Base-by-base conservation (phyloP, 2,888 invertebrate species). In the Dendrolimus houi region DNA sequence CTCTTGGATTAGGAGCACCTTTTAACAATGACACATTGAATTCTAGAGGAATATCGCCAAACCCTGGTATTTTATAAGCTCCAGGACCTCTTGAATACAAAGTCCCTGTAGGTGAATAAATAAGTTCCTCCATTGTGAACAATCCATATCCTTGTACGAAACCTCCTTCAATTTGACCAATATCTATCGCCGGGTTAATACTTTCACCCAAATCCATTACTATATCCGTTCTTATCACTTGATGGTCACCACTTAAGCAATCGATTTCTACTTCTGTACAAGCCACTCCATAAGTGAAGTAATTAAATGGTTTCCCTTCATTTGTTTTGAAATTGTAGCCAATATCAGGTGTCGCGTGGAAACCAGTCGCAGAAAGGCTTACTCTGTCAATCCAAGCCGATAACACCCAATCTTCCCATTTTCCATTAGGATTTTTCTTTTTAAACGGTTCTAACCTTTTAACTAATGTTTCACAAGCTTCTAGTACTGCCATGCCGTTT, bases 151-250 rank as follows among this genome's bases (percentile, higher is more conserved):
- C 99, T 92, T 98, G 98, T 75, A 97, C 92, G 72, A 98, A 99
- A 0, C 93, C 99, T 2, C 99, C 99, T 87, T 99, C 99, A 13
- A 99, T 95, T 91, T 99, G 99, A 0, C 98, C 99, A 68, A 99
- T 96, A 72, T 99, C 99, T 64, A 99, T 97, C 1, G 98, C 98
- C 6, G 99, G 99, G 85, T 99, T 99, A 57, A 99, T 86, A 83
- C 98, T 98, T 67, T 96, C 95, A 0, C 98, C 98, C 66, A 99
- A 92, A 87, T 99, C 99, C 98, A 99, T 98, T 0, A 99, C 98
- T 67, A 99, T 98, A 72, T 99, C 98, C 0, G 96, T 95, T 71
- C 95, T 92, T 52, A 97, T 81, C 1, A 98, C 95, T 87, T 95
- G 94, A 82, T 98, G 98, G 75, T 98, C 98, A 8, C 98, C 98